phyloP scores from a whole-genome alignment of 2,888 invertebrate species.

The Himalopsyche anomala region DNA sequence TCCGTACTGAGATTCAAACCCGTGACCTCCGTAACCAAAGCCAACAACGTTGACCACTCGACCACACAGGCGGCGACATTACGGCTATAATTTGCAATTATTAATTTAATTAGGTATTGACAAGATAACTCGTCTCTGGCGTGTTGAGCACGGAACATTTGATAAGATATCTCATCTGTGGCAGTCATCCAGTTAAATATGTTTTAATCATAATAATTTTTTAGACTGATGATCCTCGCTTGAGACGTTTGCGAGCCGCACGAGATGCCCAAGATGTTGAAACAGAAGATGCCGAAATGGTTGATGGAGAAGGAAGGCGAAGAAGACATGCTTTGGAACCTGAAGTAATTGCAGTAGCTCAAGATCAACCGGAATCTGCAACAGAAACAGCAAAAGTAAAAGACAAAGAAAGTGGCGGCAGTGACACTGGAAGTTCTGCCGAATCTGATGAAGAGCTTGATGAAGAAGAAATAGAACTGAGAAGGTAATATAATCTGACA shows the following conservation, averaged over 20 bases:
- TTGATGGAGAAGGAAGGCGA: constrained; percentile 72
- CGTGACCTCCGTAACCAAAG: too few relatives aligned
- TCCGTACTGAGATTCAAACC: too few relatives aligned
- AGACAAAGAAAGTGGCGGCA: constrained; percentile 74
- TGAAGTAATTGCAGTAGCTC: constrained; percentile 56
- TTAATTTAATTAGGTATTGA: too few relatives aligned
- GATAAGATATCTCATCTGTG: too few relatives aligned
- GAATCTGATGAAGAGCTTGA: constrained; percentile 91
- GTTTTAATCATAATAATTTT: constrained; percentile 47
- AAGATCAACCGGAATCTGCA: constrained; percentile 71
- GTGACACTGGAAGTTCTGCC: constrained; percentile 73
- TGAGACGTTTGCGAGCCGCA: constrained; percentile 81
- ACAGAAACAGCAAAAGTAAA: constrained; percentile 55
- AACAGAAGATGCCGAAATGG: constrained; percentile 78
- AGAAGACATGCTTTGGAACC: constrained; percentile 66
- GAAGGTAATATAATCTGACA: constrained; percentile 75
- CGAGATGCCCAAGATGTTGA: constrained; percentile 76
- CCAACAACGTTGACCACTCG: too few relatives aligned
- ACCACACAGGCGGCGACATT: too few relatives aligned
- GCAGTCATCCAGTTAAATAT: too few relatives aligned
- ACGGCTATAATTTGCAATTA: too few relatives aligned
- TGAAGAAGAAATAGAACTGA: constrained; percentile 88
- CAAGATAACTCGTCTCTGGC: too few relatives aligned
- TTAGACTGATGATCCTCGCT: constrained; percentile 88
- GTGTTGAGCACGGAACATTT: too few relatives aligned